phyloP scores from a whole-genome alignment of 2,797 vertebrate genomes.

The Eurystomus glaucurus region DNA sequence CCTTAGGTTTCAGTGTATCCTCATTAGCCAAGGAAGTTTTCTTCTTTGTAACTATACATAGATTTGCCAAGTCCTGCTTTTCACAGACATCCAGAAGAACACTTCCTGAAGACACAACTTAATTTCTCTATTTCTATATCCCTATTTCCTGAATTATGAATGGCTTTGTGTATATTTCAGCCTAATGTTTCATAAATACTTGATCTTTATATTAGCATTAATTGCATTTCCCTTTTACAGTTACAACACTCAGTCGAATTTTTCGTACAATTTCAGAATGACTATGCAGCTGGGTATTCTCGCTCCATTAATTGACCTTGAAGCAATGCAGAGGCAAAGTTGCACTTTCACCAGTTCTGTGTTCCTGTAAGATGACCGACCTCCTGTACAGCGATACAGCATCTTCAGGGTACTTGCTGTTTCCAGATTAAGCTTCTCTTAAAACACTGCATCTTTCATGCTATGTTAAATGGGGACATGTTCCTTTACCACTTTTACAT shows the following conservation, averaged over 20 bases:
- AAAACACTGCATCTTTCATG: neutral
- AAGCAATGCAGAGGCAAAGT: constrained; percentile 56
- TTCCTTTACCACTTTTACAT: neutral
- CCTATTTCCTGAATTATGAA: constrained; percentile 37
- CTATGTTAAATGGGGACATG: neutral
- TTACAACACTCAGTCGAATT: neutral
- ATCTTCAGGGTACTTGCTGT: neutral
- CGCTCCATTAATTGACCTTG: constrained; percentile 55
- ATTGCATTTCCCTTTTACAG: constrained; percentile 43
- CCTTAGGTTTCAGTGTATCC: neutral
- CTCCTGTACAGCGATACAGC: neutral
- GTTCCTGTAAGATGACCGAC: constrained; percentile 55
- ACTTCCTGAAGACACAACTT: constrained; percentile 19
- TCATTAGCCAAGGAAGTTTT: neutral
- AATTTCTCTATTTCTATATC: constrained; percentile 1
- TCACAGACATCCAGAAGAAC: neutral
- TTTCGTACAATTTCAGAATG: neutral
- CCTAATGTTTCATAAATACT: constrained; percentile 10
- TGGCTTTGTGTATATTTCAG: neutral
- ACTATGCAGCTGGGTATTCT: neutral
- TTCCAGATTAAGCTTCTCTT: constrained; percentile 4
- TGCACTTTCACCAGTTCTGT: constrained; percentile 39
- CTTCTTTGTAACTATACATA: neutral
- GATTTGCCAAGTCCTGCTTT: neutral
- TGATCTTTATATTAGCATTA: constrained; percentile 16